A percentile compares a stretch with the other conserved stretches of the same genome.
phyloP scores from a whole-genome alignment of 2,797 vertebrate genomes.

The Notoglanidium macrostoma region DNA sequence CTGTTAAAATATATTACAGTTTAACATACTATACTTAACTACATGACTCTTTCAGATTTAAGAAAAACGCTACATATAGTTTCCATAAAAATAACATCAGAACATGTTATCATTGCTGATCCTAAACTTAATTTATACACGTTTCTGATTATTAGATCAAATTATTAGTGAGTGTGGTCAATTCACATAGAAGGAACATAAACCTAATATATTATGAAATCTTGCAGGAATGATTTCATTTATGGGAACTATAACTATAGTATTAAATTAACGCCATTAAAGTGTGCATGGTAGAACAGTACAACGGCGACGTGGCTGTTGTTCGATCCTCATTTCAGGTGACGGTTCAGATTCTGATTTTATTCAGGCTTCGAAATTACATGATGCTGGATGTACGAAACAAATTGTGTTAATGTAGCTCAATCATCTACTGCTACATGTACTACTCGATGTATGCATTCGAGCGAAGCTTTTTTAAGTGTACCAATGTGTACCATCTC shows the following conservation, averaged over 20 bases:
- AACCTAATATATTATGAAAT: background rate
- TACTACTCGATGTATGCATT: background rate
- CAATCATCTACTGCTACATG: background rate
- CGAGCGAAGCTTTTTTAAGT: background rate
- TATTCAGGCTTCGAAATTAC: background rate
- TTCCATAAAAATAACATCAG: background rate
- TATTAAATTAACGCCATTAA: background rate
- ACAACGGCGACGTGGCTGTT: background rate
- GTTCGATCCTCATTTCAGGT: background rate
- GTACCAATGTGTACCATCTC: background rate
- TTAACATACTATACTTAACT: background rate
- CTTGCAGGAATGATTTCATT: background rate
- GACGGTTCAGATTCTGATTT: background rate
- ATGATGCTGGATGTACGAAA: background rate
- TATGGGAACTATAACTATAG: background rate
- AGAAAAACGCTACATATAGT: background rate
- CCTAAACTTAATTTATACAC: background rate
- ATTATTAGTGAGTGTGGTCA: background rate
- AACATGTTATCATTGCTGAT: background rate
- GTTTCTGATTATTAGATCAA: background rate
- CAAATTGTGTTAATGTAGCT: background rate
- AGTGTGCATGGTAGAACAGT: background rate
- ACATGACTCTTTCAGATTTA: background rate
- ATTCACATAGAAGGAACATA: background rate
- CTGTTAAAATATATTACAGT: background rate